These are phyloP conservation scores for Hydropsyche betteni DNA, from an alignment of 2,888 invertebrate genomes.

Conservation along the genomic window DNA sequence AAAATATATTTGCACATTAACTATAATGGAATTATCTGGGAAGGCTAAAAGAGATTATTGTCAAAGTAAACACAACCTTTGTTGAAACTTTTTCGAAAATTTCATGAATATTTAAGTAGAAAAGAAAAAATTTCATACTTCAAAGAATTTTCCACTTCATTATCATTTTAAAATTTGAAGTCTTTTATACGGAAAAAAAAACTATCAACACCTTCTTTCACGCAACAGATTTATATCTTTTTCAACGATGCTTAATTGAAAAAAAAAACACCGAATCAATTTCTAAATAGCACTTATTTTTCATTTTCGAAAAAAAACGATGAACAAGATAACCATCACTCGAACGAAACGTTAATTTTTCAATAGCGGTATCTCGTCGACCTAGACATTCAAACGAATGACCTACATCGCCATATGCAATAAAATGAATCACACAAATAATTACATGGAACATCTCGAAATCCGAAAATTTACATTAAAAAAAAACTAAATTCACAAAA, in stretches of 20 bases:
- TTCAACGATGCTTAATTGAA: too few species aligned
- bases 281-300: too few species aligned
- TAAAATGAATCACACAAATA: neutral
- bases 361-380: slow-evolving; percentile 4
- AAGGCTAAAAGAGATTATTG: too few species aligned
- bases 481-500: too few species aligned
- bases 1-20: too few species aligned
- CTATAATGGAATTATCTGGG: too few species aligned
- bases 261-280: too few species aligned
- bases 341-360: neutral
- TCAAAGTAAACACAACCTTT: neutral
- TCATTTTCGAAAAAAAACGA: too few species aligned
- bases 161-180: slow-evolving; percentile 13
- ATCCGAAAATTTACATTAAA: too few species aligned
- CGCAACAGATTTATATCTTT: too few species aligned
- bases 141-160: neutral
- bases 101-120: slow-evolving; percentile 1
- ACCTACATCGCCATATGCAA: slow-evolving; percentile 1
- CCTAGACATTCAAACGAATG: slow-evolving; percentile 21
- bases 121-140: neutral
- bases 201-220: too few species aligned
- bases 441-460: neutral
- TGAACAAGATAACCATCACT: neutral
- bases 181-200: neutral
- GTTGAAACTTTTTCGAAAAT: slow-evolving; percentile 1